Base-by-base conservation (phyloP, 2,113 vertebrate species). In the Gymnarchus niloticus region DNA sequence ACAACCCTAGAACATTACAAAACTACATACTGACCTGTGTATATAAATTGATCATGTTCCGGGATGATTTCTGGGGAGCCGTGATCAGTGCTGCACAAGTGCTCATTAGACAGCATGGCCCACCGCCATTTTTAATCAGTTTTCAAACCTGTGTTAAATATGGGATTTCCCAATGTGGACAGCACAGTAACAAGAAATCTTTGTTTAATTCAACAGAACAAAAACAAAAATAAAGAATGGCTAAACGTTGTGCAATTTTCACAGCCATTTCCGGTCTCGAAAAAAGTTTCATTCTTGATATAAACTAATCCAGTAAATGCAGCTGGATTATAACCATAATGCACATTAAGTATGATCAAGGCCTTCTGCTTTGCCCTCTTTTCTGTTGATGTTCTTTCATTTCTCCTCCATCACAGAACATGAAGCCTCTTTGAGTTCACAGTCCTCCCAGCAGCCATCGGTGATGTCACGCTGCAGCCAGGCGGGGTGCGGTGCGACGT, bases 401-500 rank as follows among this genome's bases (percentile, higher is more conserved):
- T n/a, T n/a, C n/a, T n/a, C n/a, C n/a, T n/a, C 10, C 14, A n/a
- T 10, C 89, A 87, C 87, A 91, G 88, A 81, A 78, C 57, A 89
- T 88, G 87, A 87, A 85, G 73, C 85, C 89, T 89, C 88, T 90
- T 85, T 87, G n/a, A n/a, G n/a, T n/a, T n/a, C n/a, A n/a, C n/a
- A 78, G 89, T 88, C 87, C 85, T 88, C 86, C 89, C 85, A 87
- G 83, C 87, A 88, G 88, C 87, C 90, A 87, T 87, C 77, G 86
- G 87, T 83, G 59, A 87, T 88, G 91, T 87, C 51, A 89, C 83
- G 65, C 21, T 49, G 44, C 76, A 65, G 80, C 83, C 28, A n/a
- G 89, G 90, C 88, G 88, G 90, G 85, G 90, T 84, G 84, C 93
- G 93, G 94, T 93, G 91, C 90, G 93, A 94, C 94, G 93, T 92